These are phyloP conservation scores for Lerista edwardsae DNA, from an alignment of 2,797 vertebrate species.

Conservation along the genomic window DNA sequence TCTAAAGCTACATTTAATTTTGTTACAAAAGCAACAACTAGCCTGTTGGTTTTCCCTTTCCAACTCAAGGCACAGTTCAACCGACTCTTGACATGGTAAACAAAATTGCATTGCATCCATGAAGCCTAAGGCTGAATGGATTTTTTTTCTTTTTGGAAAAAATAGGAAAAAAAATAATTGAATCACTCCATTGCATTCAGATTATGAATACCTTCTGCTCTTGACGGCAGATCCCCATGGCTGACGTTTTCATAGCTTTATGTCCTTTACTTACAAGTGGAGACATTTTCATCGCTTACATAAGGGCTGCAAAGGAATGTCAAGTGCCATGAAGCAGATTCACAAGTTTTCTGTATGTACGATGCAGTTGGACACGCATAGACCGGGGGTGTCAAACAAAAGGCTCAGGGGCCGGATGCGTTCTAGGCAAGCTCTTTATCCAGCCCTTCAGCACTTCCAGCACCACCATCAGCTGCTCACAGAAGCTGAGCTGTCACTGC, in stretches of 20 bases:
- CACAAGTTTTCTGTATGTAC: neutral
- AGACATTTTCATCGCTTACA: neutral
- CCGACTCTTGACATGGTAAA: neutral
- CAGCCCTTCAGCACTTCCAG: too few species aligned
- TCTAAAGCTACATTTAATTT: neutral
- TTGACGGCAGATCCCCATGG: neutral
- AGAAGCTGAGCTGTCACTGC: too few species aligned
- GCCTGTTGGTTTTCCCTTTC: neutral
- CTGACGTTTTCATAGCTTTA: neutral
- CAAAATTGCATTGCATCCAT: neutral
- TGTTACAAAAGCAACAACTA: neutral
- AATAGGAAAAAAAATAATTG: neutral
- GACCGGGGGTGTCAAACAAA: too few species aligned
- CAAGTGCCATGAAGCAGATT: neutral
- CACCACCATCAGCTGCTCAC: too few species aligned
- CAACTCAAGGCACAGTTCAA: neutral
- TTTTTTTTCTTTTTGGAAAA: neutral
- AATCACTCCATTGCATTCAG: neutral
- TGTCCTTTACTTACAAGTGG: neutral
- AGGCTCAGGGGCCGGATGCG: too few species aligned
- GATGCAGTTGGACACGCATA: too few species aligned
- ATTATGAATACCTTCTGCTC: neutral
- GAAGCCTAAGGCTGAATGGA: neutral
- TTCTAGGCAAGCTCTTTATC: too few species aligned
- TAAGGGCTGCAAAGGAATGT: neutral